Base-by-base conservation (phyloP, 2,888 invertebrate genomes). In the Metopia argyrocephala region DNA sequence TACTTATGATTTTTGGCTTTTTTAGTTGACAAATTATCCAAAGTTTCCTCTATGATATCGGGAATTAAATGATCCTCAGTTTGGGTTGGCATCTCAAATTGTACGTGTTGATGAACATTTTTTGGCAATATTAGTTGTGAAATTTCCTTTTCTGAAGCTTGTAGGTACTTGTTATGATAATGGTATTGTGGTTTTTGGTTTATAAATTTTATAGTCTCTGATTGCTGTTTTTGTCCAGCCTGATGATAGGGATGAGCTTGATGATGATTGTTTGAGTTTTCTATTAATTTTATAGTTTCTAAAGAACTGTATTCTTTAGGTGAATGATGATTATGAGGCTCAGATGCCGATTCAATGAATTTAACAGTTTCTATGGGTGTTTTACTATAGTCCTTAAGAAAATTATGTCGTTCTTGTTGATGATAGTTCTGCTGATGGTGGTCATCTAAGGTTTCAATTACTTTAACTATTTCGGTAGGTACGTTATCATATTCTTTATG, bases 191-290 rank as follows among this genome's bases (percentile, higher is more conserved):
- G 82, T 2, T 83, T 82, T 38, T 66, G 68, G n/a, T 84, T 83
- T n/a, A 85, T 79, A 23, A 86, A 78, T 9, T 84, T 82, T 59
- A 86, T 83, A 6, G 84, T 86, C 15, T 86, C 85, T 59, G 84
- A 71, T 52, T 71, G 62, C 9, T 68, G 46, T 12, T 87, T 84
- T 56, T 84, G 73, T 46, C 45, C 27, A 31, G 48, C 20, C n/a
- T 27, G 31, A 2, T 57, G 9, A n/a, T n/a, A n/a, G n/a, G n/a
- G n/a, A n/a, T n/a, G n/a, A n/a, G n/a, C n/a, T n/a, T n/a, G n/a
- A 23, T 64, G 46, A 31, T 59, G 18, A 31, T 31, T 5, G 1
- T 31, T 12, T 31, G 12, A 12, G 12, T 7, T 12, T 31, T 31
- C 31, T 31, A 31, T 3, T 31, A 31, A 31, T 31, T 31, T 31